Evolutionary conservation across 2,888 invertebrate genomes (phyloP).

Genomic region (Autographa pulchrina): DNA sequence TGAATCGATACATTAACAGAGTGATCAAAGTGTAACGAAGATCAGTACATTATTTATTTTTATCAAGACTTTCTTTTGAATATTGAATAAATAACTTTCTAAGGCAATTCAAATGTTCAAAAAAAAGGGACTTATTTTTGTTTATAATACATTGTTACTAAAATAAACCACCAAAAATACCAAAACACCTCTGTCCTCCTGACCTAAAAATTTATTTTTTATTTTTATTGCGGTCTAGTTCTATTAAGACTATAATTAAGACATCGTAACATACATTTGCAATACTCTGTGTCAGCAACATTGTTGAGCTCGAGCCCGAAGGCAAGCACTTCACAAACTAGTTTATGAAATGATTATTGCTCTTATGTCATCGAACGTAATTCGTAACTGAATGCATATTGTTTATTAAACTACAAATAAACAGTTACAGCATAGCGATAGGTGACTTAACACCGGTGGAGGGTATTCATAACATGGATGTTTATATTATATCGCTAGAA

Average conservation of each 20-base stretch:
- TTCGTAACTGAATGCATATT: slow-evolving; percentile 41
- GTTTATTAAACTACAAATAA: slow-evolving; percentile 53
- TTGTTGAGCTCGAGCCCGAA: slow-evolving; percentile 33
- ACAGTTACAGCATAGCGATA: slow-evolving; percentile 34
- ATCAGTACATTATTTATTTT: background rate
- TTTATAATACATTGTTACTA: too few relatives aligned
- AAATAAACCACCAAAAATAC: background rate
- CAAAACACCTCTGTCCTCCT: background rate
- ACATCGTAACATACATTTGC: slow-evolving; percentile 20
- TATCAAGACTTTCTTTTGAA: too few relatives aligned
- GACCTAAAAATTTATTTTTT: background rate
- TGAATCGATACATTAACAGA: slow-evolving; percentile 1
- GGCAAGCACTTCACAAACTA: slow-evolving; percentile 43
- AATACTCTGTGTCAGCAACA: slow-evolving; percentile 37
- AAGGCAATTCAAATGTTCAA: too few relatives aligned
- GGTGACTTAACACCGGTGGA: slow-evolving; percentile 13
- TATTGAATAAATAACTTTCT: too few relatives aligned
- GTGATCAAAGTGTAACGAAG: background rate
- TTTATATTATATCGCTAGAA: slow-evolving; percentile 2
- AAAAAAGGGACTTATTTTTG: too few relatives aligned
- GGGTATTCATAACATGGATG: slow-evolving; percentile 8
- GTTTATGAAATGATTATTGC: slow-evolving; percentile 49
- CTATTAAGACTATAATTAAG: slow-evolving; percentile 22
- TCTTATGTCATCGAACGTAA: slow-evolving; percentile 58
- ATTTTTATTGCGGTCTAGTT: slow-evolving; percentile 14